Conservation (phyloP, 1,140 invertebrate genomes). For the Hesperophylax magnus region DNA sequence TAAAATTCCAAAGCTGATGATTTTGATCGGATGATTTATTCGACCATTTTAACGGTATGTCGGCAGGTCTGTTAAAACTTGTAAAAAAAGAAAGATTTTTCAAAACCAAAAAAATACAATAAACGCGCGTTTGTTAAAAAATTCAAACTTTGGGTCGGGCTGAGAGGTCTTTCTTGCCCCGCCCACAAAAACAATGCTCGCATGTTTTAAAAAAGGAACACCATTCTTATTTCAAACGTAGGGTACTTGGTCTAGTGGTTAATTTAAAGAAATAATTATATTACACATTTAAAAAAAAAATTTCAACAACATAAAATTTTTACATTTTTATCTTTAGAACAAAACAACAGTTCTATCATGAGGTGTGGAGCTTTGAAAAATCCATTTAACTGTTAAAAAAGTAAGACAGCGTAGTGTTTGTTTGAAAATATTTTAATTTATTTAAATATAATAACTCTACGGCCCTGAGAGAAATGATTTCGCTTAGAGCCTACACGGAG, state of each 20-base stretch:
- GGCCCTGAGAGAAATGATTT: too few relatives aligned
- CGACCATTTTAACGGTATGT: neutral
- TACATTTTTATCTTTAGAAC: too few relatives aligned
- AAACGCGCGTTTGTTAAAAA: conserved; percentile 10
- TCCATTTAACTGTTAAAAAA: too few relatives aligned
- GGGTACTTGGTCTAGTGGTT: conserved; percentile 23
- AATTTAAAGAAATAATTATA: neutral
- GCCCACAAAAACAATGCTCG: conserved; percentile 27
- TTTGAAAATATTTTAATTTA: too few relatives aligned
- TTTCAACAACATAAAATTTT: neutral
- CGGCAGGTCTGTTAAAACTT: neutral
- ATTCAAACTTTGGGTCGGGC: conserved; percentile 28
- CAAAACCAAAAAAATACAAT: neutral
- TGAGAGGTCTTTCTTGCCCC: neutral
- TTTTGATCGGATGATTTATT: too few relatives aligned
- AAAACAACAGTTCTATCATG: too few relatives aligned
- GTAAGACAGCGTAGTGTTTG: too few relatives aligned
- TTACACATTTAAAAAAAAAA: neutral
- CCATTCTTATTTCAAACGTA: neutral
- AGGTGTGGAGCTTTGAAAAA: too few relatives aligned
- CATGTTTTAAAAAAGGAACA: conserved; percentile 19
- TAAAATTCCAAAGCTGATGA: too few relatives aligned
- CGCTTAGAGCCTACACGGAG: too few relatives aligned
- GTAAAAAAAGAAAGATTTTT: neutral
- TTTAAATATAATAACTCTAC: too few relatives aligned